phyloP scores from a whole-genome alignment of 2,888 invertebrate genomes.

The Tipula helvola region DNA sequence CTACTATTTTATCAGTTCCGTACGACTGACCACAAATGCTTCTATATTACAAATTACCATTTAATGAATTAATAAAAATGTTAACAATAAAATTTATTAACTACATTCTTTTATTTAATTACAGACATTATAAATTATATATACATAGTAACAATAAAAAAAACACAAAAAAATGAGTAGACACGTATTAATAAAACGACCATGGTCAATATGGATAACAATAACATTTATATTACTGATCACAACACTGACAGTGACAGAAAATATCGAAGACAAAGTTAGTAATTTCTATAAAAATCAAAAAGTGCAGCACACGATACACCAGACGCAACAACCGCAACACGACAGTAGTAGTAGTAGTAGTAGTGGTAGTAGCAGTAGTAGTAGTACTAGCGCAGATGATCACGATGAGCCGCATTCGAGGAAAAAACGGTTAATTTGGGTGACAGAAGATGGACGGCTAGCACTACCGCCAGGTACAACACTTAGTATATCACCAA shows the following conservation, averaged over 20 bases:
- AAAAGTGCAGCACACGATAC: background rate
- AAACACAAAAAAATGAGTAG: background rate
- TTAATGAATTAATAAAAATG: background rate
- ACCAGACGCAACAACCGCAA: background rate
- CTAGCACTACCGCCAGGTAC: conserved; percentile 76
- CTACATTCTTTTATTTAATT: background rate
- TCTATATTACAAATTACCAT: background rate
- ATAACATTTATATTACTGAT: background rate
- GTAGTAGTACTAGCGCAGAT: background rate
- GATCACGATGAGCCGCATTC: conserved; percentile 46
- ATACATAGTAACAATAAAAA: background rate
- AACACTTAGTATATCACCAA: conserved; percentile 64
- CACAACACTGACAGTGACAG: background rate
- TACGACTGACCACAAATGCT: background rate
- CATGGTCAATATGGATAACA: background rate
- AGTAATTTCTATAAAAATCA: background rate
- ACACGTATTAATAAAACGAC: background rate
- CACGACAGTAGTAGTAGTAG: background rate
- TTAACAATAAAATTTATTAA: background rate
- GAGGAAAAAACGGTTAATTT: conserved; percentile 67
- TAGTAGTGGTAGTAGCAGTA: background rate
- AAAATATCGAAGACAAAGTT: background rate
- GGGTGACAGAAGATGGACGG: conserved; percentile 76
- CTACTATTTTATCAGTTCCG: no score
- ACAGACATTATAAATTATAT: background rate